phyloP scores from a whole-genome alignment of 1,140 invertebrate genomes.

The Ooceraea biroi region DNA sequence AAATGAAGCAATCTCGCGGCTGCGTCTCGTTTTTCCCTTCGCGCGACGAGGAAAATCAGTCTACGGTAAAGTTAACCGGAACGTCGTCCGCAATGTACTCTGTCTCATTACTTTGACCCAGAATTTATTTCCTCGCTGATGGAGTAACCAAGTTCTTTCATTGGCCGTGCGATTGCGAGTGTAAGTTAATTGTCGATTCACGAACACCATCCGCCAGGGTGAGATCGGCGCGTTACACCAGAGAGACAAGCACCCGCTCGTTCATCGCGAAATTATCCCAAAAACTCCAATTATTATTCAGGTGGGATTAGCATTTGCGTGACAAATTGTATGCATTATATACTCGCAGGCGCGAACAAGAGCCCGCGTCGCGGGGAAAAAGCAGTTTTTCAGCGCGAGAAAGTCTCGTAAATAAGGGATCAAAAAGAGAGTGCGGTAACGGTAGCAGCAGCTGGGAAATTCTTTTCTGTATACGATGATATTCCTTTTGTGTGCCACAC shows the following conservation, averaged over 20 bases:
- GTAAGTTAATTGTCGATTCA: conserved; percentile 2
- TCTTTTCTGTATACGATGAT: neutral
- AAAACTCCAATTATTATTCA: neutral
- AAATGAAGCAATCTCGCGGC: conserved; percentile 50
- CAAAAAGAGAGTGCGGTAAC: neutral
- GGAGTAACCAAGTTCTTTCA: neutral
- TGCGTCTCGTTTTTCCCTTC: conserved; percentile 1
- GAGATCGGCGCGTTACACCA: neutral
- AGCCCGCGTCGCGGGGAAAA: neutral
- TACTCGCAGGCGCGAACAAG: neutral
- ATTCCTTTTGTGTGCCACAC: conserved; percentile 12
- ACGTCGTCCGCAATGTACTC: conserved; percentile 4
- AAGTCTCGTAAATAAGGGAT: neutral
- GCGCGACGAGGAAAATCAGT: conserved; percentile 24
- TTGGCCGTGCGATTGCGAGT: neutral
- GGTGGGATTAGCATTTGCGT: neutral
- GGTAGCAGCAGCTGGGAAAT: too few species aligned
- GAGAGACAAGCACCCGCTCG: neutral
- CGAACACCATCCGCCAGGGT: neutral
- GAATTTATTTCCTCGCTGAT: conserved; percentile 22
- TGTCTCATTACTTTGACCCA: neutral
- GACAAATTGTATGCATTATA: neutral
- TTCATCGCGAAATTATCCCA: neutral
- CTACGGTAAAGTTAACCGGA: conserved; percentile 31
- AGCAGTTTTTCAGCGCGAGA: neutral